phyloP scores from a whole-genome alignment of 2,113 vertebrate genomes.

The Sebastes schlegelii region DNA sequence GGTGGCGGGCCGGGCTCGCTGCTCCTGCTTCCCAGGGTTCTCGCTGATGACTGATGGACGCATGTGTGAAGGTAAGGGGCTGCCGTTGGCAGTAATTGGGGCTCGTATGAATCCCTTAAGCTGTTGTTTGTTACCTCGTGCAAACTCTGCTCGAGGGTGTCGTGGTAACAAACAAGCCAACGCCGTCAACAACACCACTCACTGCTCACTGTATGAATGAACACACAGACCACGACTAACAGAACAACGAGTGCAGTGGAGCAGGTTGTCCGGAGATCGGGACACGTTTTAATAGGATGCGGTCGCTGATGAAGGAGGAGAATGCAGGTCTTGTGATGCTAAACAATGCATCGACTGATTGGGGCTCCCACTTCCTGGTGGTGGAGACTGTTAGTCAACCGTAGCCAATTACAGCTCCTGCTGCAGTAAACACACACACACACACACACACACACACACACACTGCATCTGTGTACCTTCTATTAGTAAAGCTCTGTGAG shows the following conservation, averaged over 20 bases:
- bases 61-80: slow-evolving; percentile 89
- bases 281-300: slow-evolving; percentile 62
- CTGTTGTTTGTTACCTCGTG: neutral
- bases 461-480: slow-evolving; percentile 32
- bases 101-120: slow-evolving; percentile 31
- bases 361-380: slow-evolving; percentile 23
- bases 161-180: slow-evolving; percentile 33
- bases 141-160: neutral
- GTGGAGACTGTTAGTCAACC: slow-evolving; percentile 45
- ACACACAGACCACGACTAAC: slow-evolving; percentile 1
- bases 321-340: slow-evolving; percentile 47
- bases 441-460: no score
- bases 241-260: slow-evolving; percentile 21
- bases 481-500: neutral
- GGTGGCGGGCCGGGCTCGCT: slow-evolving; percentile 75
- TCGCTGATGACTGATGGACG: slow-evolving; percentile 85
- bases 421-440: no score
- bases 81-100: slow-evolving; percentile 35
- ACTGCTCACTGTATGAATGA: neutral
- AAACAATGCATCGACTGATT: slow-evolving; percentile 47
- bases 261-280: slow-evolving; percentile 23
- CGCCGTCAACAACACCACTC: slow-evolving; percentile 5
- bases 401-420: slow-evolving; percentile 56
- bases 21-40: slow-evolving; percentile 91
- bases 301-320: slow-evolving; percentile 48